phyloP scores from a whole-genome alignment of 2,113 vertebrate species.

The Cyanoliseus patagonus region DNA sequence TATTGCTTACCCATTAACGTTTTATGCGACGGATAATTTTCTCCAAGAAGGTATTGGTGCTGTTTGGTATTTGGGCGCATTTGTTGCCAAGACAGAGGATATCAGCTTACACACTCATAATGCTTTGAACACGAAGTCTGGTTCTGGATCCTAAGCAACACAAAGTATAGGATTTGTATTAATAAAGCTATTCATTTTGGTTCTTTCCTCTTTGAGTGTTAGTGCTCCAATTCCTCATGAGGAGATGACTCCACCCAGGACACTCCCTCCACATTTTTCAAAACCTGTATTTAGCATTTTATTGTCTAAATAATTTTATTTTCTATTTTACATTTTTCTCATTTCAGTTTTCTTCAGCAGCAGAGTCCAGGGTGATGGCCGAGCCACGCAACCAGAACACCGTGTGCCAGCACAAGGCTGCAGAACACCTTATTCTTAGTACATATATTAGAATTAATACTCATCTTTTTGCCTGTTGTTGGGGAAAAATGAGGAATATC shows the following conservation, averaged over 20 bases:
- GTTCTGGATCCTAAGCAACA: background rate
- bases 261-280: background rate
- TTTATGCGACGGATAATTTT: background rate
- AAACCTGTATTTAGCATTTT: background rate
- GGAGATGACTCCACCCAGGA: background rate
- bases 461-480: background rate
- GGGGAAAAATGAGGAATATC: background rate
- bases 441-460: background rate
- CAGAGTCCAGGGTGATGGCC: background rate
- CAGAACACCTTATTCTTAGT: background rate
- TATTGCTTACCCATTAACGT: conserved; percentile 2
- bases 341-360: background rate
- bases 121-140: background rate
- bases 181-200: background rate
- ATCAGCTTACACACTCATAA: background rate
- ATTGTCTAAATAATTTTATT: background rate
- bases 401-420: accelerated
- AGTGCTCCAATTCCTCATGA: background rate
- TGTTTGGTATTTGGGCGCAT: conserved; percentile 14
- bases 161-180: background rate
- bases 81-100: conserved; percentile 1
- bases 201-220: background rate
- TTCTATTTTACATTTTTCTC: background rate
- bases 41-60: background rate
- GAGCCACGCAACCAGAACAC: background rate